Percentiles rank a stretch among this genome's conserved stretches.
Evolutionary conservation across 2,888 invertebrate species (phyloP).

Genomic region (Augiades crinisus): DNA sequence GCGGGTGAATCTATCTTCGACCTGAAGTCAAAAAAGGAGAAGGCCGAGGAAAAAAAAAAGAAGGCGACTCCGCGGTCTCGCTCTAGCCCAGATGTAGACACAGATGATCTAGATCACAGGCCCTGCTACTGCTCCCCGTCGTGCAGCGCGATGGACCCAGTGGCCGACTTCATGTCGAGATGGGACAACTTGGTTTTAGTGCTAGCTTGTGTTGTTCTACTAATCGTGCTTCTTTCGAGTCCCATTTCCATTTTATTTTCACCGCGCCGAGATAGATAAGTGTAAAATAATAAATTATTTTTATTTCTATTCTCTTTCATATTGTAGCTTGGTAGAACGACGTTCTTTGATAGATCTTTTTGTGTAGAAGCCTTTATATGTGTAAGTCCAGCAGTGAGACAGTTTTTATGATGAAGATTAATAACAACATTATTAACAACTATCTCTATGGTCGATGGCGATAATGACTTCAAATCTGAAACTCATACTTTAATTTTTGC

Average conservation of each 20-base stretch:
- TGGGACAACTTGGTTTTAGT: conserved; percentile 44
- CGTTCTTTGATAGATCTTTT: no score
- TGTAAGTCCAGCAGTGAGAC: no score
- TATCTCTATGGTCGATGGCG: no score
- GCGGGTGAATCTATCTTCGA: not conserved
- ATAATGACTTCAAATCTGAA: no score
- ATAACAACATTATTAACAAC: no score
- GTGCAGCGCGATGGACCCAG: not conserved
- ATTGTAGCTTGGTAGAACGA: not conserved
- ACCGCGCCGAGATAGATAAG: conserved; percentile 39
- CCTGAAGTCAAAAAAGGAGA: conserved; percentile 2
- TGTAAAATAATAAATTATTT: conserved; percentile 39
- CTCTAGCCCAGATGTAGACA: conserved; percentile 14
- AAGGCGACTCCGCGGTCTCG: conserved; percentile 20
- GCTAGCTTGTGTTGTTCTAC: conserved; percentile 40
- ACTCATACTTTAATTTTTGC: no score
- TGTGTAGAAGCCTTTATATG: no score
- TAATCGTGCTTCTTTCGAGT: conserved; percentile 42
- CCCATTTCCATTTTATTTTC: conserved; percentile 40
- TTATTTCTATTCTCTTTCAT: conserved; percentile 29
- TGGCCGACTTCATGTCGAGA: conserved; percentile 21
- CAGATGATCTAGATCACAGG: not conserved
- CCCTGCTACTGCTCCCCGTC: conserved; percentile 18
- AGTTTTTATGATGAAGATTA: no score
- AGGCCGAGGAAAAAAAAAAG: conserved; percentile 26